Base-by-base conservation (phyloP, 2,888 invertebrate genomes). In the Epinotia brunnichana region DNA sequence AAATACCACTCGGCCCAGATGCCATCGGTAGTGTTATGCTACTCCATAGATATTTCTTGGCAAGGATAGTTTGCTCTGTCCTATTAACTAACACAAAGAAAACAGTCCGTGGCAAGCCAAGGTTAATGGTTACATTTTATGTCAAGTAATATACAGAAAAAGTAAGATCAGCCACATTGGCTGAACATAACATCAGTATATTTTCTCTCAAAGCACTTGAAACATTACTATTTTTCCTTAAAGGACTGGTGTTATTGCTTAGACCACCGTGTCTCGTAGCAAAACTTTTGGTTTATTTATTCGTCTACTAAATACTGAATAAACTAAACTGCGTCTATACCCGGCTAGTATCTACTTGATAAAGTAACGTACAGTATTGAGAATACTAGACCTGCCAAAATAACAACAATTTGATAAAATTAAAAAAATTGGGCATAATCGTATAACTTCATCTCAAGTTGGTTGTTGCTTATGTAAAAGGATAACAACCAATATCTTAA, bases 41-140 rank as follows among this genome's bases (percentile, higher is more conserved):
- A 41, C 13, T 41, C 29, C 48, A 44, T 51, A 59, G 10, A 41
- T 54, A 29, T 69, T 35, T 48, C 67, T 72, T 56, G 57, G 57
- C 41, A 69, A 69, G 57, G 29, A 60, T 59, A 53, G 39, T 62
- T 67, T 68, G 15, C 41, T 35, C 19, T 57, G 56, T 51, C 54
- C 13, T 44, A 61, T 21, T 67, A 48, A 72, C 54, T 21, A 51
- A 54, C n/a, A 56, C 48, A 53, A 48, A 54, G 60, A 29, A 62
- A 57, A 35, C 56, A 21, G 15, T 24, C 51, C 24, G 24, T 39
- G 21, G 35, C 51, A 15, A 69, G 15, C 29, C 21, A 41, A 56
- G 39, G 39, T 56, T 39, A 71, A 66, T 61, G 61, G 53, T 1
- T 15, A 39, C 19, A 44, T 60, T 71, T 63, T 64, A 70, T 63